Percentiles rank a stretch among this genome's conserved stretches.
Evolutionary conservation across 1,140 invertebrate species (phyloP).

Genomic region (Papilio polytes): DNA sequence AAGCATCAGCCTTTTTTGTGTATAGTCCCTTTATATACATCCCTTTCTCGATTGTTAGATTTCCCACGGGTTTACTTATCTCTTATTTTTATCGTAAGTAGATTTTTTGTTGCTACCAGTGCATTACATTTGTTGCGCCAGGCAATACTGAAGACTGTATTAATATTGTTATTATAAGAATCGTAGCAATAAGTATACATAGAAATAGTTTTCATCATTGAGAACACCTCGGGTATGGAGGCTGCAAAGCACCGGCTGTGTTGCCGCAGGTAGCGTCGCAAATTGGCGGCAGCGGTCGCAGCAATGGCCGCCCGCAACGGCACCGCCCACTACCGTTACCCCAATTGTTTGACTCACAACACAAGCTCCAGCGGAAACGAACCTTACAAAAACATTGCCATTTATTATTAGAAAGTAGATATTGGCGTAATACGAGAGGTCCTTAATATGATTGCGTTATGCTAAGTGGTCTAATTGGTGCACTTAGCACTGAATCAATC

Average conservation of each 20-base stretch:
- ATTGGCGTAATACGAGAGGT: too few species aligned
- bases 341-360: background rate
- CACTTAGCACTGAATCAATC: background rate
- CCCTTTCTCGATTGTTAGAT: background rate
- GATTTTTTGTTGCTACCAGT: background rate
- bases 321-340: conserved; percentile 31
- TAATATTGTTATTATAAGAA: too few species aligned
- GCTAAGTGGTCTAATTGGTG: too few species aligned
- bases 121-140: too few species aligned
- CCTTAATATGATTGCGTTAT: too few species aligned
- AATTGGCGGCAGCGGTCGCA: conserved; percentile 19
- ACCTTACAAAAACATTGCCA: too few species aligned
- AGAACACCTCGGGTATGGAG: background rate
- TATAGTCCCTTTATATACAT: background rate
- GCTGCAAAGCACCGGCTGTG: background rate
- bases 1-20: background rate
- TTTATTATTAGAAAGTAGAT: too few species aligned
- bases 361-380: background rate
- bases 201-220: background rate
- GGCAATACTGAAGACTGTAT: too few species aligned
- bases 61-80: conserved; percentile 2
- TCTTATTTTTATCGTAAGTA: background rate
- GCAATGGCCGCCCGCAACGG: conserved; percentile 24
- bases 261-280: conserved; percentile 13
- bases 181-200: too few species aligned